These are phyloP conservation scores for Burhinus oedicnemus DNA, from an alignment of 2,113 vertebrate species.

Conservation along the genomic window DNA sequence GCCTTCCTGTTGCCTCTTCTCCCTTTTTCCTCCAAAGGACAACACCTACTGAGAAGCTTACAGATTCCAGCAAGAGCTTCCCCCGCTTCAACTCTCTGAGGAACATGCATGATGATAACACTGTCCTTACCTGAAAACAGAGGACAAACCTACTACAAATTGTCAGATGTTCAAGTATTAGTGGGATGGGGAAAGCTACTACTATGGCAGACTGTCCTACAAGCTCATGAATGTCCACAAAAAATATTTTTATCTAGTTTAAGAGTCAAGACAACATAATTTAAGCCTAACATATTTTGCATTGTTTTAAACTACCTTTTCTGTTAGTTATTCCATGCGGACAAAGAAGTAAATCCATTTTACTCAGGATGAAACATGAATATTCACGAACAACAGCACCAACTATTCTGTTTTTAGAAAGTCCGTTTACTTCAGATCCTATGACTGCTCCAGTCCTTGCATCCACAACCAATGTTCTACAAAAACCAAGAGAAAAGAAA, in stretches of 20 bases:
- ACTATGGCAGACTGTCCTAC: neutral
- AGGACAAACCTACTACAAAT: neutral
- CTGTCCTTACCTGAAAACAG: neutral
- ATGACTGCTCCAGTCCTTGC: neutral
- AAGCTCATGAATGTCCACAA: neutral
- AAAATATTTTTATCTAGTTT: neutral
- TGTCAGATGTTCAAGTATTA: neutral
- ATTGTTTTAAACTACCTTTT: neutral
- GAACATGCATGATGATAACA: neutral
- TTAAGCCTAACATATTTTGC: neutral
- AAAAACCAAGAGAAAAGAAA: neutral
- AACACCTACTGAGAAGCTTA: neutral
- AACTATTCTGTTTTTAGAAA: neutral
- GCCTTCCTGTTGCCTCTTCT: neutral
- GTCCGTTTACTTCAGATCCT: neutral
- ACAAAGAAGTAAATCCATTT: neutral
- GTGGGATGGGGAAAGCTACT: neutral
- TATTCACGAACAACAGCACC: neutral
- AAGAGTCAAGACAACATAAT: neutral
- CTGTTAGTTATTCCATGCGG: neutral
- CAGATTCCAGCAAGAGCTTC: neutral
- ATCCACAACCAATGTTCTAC: neutral
- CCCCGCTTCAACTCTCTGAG: neutral
- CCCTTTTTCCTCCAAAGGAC: neutral
- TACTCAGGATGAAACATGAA: neutral